A percentile compares a stretch with the other conserved stretches of the same genome.
These are phyloP conservation scores for Lycocerus yunnanus DNA, from an alignment of 2,888 invertebrate species.

Conservation along the genomic window DNA sequence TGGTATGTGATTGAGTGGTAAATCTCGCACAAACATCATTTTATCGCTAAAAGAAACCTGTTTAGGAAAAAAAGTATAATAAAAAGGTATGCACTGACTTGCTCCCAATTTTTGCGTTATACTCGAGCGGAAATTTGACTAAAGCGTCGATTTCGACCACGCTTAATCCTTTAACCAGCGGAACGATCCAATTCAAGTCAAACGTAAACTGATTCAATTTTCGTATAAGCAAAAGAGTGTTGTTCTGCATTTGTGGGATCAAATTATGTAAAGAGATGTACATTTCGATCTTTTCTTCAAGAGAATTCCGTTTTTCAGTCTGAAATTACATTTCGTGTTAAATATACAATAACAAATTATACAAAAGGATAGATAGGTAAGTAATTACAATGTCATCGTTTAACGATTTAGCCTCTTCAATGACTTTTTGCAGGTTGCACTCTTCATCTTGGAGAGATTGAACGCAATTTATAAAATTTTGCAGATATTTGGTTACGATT, in stretches of 20 bases:
- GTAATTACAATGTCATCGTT: neutral
- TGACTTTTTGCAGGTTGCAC: neutral
- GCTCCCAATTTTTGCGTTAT: slow-evolving; percentile 13
- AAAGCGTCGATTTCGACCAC: slow-evolving; percentile 22
- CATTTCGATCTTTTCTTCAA: slow-evolving; percentile 12
- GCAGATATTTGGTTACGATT: neutral
- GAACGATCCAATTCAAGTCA: slow-evolving; percentile 23
- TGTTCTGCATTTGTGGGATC: slow-evolving; percentile 9
- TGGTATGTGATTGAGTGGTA: slow-evolving; percentile 6
- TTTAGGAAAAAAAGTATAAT: neutral
- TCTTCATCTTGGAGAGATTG: neutral
- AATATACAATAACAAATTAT: too few species aligned
- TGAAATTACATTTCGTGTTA: neutral
- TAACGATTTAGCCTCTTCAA: neutral
- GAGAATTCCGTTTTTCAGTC: slow-evolving; percentile 3
- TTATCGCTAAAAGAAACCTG: neutral
- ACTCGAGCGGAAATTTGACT: slow-evolving; percentile 27
- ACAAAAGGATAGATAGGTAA: too few species aligned
- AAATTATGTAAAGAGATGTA: slow-evolving; percentile 14
- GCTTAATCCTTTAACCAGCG: slow-evolving; percentile 6
- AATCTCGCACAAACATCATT: slow-evolving; percentile 7
- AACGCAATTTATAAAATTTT: neutral
- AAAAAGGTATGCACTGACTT: neutral
- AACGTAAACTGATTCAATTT: slow-evolving; percentile 22
- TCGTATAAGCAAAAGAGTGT: slow-evolving; percentile 10